phyloP scores from a whole-genome alignment of 2,113 vertebrate genomes.

The Poicephalus gulielmi region DNA sequence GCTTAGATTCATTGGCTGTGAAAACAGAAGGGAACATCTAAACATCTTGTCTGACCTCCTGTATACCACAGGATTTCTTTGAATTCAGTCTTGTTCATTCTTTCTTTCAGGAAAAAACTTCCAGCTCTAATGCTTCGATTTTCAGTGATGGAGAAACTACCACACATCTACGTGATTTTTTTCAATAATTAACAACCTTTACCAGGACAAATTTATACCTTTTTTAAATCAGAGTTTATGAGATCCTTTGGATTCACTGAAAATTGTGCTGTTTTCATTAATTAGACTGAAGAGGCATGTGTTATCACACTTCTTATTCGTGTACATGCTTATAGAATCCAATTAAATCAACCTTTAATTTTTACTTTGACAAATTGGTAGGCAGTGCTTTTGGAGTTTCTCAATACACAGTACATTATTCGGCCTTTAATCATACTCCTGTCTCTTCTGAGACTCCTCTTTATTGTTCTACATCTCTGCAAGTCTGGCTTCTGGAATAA shows the following conservation, averaged over 20 bases:
- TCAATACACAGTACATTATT: not conserved
- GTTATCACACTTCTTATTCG: not conserved
- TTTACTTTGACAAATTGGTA: not conserved
- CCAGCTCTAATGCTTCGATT: not conserved
- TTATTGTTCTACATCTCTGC: not conserved
- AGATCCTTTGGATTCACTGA: not conserved
- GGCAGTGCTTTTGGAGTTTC: not conserved
- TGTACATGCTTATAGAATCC: not conserved
- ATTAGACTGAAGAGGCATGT: not conserved
- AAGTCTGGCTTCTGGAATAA: not conserved
- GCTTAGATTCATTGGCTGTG: conserved; percentile 5
- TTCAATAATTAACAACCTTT: not conserved
- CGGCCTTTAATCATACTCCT: not conserved
- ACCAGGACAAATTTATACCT: not conserved
- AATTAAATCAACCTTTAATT: not conserved
- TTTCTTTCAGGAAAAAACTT: not conserved
- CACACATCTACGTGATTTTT: not conserved
- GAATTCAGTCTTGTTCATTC: not conserved
- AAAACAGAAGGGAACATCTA: conserved; percentile 38
- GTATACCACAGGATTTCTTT: not conserved
- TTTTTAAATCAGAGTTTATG: not conserved
- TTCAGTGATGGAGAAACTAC: not conserved
- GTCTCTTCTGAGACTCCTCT: not conserved
- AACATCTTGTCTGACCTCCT: conserved; percentile 40
- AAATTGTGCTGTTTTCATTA: not conserved